Percentiles rank a stretch among this genome's conserved stretches.
Conservation (phyloP, 2,113 vertebrate genomes). For the Nymphicus hollandicus region DNA sequence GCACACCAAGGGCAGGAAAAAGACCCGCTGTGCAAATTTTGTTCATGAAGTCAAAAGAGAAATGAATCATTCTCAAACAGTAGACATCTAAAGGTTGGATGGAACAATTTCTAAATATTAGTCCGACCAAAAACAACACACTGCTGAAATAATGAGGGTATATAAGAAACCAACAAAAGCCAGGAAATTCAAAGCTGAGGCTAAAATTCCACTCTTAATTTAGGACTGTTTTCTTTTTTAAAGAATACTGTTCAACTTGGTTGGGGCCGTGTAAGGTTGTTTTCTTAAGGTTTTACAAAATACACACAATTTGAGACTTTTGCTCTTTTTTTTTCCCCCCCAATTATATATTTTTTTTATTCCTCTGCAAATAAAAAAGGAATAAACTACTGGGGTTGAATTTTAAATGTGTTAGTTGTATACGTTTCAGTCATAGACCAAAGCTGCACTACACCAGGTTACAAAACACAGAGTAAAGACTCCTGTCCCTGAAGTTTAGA, state of each 20-base stretch:
- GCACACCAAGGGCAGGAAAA: neutral
- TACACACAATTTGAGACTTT: neutral
- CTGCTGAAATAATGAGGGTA: constrained; percentile 35
- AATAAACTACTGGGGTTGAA: neutral
- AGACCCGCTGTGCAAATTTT: neutral
- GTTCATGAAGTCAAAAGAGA: neutral
- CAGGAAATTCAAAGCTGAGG: constrained; percentile 44
- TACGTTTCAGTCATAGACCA: neutral
- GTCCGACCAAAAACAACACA: constrained; percentile 53
- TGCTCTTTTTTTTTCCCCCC: neutral
- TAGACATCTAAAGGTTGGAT: constrained; percentile 42
- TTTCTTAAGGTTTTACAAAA: constrained; percentile 15
- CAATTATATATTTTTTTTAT: too few relatives aligned
- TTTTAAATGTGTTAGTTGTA: neutral
- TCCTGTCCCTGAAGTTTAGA: neutral
- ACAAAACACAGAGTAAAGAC: neutral
- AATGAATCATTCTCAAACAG: constrained; percentile 52
- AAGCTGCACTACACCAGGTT: neutral
- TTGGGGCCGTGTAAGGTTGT: neutral
- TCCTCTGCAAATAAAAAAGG: neutral
- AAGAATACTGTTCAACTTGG: neutral
- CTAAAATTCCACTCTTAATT: constrained; percentile 50
- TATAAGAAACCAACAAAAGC: constrained; percentile 36
- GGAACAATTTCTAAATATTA: constrained; percentile 48
- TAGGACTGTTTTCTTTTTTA: constrained; percentile 48